These are phyloP conservation scores for Aviceda subcristata DNA, from an alignment of 2,113 vertebrate species.

Conservation along the genomic window DNA sequence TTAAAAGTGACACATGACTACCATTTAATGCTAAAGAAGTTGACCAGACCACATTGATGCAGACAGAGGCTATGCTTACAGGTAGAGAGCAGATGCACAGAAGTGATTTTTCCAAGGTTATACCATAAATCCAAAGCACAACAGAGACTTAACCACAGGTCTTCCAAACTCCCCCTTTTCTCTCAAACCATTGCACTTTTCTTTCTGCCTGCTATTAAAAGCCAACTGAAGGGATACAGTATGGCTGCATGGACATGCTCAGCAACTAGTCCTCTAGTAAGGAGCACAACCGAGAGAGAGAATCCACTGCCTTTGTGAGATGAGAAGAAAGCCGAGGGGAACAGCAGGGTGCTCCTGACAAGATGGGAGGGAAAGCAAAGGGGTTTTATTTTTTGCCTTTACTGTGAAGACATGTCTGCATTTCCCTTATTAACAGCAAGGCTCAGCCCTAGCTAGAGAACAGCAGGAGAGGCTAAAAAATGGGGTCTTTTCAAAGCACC, in stretches of 20 bases:
- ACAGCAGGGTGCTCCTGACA: conserved; percentile 38
- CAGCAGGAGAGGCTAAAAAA: conserved; percentile 35
- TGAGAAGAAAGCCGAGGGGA: background rate
- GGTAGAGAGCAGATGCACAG: background rate
- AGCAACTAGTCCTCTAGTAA: background rate
- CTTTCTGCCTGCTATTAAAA: background rate
- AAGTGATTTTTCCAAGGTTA: background rate
- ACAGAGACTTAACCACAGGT: background rate
- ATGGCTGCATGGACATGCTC: background rate
- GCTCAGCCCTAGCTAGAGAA: conserved; percentile 24
- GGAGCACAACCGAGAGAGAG: background rate
- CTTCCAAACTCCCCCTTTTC: background rate
- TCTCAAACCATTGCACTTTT: background rate
- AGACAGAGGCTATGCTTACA: background rate
- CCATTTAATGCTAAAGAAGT: background rate
- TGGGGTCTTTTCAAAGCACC: background rate
- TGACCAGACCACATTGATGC: background rate
- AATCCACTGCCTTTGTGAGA: conserved; percentile 11
- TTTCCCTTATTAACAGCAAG: conserved; percentile 33
- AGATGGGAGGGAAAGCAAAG: conserved; percentile 27
- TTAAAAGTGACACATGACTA: background rate
- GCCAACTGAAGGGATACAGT: background rate
- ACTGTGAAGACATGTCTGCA: conserved; percentile 10
- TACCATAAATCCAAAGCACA: background rate
- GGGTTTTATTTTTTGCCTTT: background rate